phyloP scores from a whole-genome alignment of 2,113 vertebrate genomes.

The Procavia capensis region DNA sequence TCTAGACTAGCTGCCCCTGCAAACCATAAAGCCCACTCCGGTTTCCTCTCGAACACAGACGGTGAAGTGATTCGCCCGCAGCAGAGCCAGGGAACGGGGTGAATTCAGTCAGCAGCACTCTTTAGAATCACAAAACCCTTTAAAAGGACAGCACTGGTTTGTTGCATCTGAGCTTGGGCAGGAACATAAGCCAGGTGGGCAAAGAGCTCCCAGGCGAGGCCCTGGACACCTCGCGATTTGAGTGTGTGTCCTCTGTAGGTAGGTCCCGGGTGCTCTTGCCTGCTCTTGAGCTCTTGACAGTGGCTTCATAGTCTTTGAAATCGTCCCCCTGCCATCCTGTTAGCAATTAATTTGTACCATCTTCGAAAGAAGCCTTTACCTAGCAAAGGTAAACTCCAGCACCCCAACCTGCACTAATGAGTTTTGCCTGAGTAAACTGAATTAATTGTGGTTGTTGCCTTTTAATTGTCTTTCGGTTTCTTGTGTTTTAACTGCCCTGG shows the following conservation, averaged over 20 bases:
- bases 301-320: conserved; percentile 32
- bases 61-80: neutral
- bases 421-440: conserved; percentile 74
- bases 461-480: conserved; percentile 73
- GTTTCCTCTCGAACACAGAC: neutral
- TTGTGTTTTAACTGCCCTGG: conserved; percentile 54
- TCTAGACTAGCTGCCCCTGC: neutral
- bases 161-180: neutral
- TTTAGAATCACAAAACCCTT: neutral
- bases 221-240: neutral
- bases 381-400: conserved; percentile 34
- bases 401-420: conserved; percentile 67
- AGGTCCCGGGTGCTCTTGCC: neutral
- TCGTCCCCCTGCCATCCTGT: neutral
- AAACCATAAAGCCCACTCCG: neutral
- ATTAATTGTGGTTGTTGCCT: conserved; percentile 72
- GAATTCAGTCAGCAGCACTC: neutral
- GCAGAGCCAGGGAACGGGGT: neutral
- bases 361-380: conserved; percentile 51
- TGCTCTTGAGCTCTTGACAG: neutral
- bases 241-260: neutral
- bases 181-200: neutral
- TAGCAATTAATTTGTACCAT: conserved; percentile 21
- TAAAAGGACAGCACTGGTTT: neutral
- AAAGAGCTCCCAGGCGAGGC: neutral